Conservation (phyloP, 2,797 vertebrate genomes). For the Alcedo quadribrachys region DNA sequence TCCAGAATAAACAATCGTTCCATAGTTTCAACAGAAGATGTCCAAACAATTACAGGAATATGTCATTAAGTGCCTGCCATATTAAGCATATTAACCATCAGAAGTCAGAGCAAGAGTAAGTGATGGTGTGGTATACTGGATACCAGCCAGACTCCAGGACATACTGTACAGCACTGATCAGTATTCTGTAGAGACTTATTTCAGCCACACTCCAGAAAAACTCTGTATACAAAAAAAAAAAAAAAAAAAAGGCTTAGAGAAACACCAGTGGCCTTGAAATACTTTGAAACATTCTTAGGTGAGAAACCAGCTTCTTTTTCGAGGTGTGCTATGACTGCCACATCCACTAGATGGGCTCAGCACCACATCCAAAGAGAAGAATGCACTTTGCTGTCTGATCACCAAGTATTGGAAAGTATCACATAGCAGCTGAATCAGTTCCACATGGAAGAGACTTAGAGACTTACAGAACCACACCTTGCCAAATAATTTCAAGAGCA, state of each 20-base stretch:
- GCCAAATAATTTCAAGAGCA: neutral
- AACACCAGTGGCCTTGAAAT: neutral
- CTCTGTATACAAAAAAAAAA: neutral
- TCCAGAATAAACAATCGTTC: neutral
- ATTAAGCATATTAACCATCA: neutral
- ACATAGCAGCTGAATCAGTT: neutral
- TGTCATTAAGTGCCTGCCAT: neutral
- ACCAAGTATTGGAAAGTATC: neutral
- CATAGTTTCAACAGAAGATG: neutral
- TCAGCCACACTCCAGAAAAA: neutral
- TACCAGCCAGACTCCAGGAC: neutral
- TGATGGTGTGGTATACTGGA: accelerated
- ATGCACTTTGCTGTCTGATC: neutral
- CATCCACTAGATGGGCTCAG: neutral
- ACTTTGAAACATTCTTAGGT: neutral
- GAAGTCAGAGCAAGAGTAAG: neutral
- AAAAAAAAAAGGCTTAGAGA: neutral
- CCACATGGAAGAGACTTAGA: neutral
- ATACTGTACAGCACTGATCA: neutral
- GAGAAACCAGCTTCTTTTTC: neutral
- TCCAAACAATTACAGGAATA: neutral
- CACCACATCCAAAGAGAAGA: neutral
- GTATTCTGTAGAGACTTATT: neutral
- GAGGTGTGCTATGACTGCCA: neutral
- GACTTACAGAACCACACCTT: neutral